Conservation (phyloP, 2,797 vertebrate species). For the Pterois miles region DNA sequence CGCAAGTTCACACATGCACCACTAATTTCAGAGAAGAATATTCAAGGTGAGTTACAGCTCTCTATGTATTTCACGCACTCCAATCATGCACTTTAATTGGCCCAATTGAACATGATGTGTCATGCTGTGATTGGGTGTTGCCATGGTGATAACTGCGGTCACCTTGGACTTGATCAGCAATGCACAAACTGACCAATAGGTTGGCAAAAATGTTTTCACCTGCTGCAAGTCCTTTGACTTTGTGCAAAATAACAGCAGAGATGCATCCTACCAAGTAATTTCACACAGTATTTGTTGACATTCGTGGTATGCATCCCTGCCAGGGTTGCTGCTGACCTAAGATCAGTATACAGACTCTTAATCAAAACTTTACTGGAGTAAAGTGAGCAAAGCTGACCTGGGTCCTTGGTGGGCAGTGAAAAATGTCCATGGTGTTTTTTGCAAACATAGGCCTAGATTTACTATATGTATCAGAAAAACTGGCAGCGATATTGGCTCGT, state of each 20-base stretch:
- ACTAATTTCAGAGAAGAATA: slow-evolving; percentile 9
- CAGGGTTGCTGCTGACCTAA: slow-evolving; percentile 20
- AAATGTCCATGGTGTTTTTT: not conserved
- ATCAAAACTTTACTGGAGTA: slow-evolving; percentile 7
- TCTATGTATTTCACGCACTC: slow-evolving; percentile 17
- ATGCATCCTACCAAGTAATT: not conserved
- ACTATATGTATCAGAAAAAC: not conserved
- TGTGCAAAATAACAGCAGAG: not conserved
- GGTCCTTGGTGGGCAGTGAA: slow-evolving; percentile 13
- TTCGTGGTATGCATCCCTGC: slow-evolving; percentile 5
- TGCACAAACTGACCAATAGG: slow-evolving; percentile 5
- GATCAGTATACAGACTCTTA: slow-evolving; percentile 26
- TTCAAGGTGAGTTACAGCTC: slow-evolving; percentile 12
- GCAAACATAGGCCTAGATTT: not conserved
- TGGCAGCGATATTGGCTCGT: not conserved
- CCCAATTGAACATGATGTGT: not conserved
- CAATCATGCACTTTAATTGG: slow-evolving; percentile 37
- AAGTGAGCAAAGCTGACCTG: not conserved
- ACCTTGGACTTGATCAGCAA: slow-evolving; percentile 26
- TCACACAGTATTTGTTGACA: not conserved
- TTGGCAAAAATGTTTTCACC: not conserved
- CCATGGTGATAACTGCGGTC: slow-evolving; percentile 24
- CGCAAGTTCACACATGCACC: not conserved
- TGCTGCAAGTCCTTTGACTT: not conserved
- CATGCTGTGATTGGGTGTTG: slow-evolving; percentile 36